Conservation (phyloP, 2,113 vertebrate genomes). For the Erythrolamprus reginae region DNA sequence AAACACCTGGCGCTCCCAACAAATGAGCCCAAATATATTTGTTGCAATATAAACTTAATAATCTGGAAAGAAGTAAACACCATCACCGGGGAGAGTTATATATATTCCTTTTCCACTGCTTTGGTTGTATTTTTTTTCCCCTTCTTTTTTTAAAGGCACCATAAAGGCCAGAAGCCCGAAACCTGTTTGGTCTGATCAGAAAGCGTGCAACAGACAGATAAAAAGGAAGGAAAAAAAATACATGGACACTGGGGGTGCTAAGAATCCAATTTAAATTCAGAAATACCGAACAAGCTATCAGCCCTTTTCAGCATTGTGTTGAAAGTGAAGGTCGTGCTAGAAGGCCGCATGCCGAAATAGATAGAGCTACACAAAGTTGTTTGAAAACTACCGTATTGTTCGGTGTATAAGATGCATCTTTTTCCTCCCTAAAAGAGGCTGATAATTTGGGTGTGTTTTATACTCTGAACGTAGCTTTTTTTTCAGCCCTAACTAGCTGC, state of each 20-base stretch:
- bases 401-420: no score
- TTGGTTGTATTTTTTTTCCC: no score
- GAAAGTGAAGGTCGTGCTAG: background rate
- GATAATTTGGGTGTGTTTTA: no score
- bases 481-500: no score
- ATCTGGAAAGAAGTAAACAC: background rate
- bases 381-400: no score
- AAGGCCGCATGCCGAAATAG: background rate
- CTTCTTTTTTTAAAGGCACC: background rate
- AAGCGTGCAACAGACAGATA: background rate
- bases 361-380: background rate
- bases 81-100: background rate
- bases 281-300: background rate
- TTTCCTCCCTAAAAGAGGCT: no score
- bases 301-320: background rate
- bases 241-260: background rate
- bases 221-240: background rate
- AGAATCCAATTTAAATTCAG: background rate
- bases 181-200: background rate
- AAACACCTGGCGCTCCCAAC: background rate
- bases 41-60: background rate
- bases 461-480: no score
- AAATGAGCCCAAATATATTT: background rate
- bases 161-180: background rate
- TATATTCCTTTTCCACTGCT: background rate